Evolutionary conservation across 2,113 vertebrate genomes (phyloP).

Genomic region (Drymodes brunneopygia): DNA sequence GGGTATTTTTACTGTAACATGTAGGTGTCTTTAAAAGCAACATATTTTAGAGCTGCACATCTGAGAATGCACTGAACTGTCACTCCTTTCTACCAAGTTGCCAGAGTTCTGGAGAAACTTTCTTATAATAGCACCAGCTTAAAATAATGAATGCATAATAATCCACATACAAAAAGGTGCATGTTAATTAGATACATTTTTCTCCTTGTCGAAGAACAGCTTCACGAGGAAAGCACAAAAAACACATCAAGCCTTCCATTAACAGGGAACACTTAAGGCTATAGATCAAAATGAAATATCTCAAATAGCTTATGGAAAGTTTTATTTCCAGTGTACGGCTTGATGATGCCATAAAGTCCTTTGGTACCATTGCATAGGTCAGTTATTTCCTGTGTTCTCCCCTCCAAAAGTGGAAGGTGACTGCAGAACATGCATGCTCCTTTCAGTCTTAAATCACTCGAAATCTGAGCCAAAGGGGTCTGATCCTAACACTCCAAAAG

Average conservation of each 20-base stretch:
- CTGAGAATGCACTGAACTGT: neutral
- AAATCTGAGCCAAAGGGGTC: neutral
- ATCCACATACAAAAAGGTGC: neutral
- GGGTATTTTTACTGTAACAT: conserved; percentile 12
- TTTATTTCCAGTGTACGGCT: neutral
- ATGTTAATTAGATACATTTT: conserved; percentile 6
- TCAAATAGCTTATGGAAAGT: neutral
- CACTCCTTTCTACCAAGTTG: neutral
- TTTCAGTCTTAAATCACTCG: neutral
- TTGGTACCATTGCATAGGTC: neutral
- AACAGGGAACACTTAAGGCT: neutral
- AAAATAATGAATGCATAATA: neutral
- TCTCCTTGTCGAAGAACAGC: conserved; percentile 14
- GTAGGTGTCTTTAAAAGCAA: conserved; percentile 25
- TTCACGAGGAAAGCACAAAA: neutral
- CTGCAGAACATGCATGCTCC: neutral
- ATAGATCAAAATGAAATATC: neutral
- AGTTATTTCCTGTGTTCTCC: neutral
- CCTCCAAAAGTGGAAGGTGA: neutral
- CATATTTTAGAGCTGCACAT: neutral
- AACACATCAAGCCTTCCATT: neutral
- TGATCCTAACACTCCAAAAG: neutral
- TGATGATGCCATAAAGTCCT: neutral
- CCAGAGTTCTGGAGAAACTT: neutral
- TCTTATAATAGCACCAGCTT: neutral